phyloP scores from a whole-genome alignment of 2,888 invertebrate genomes.

The Seladonia tumulorum region DNA sequence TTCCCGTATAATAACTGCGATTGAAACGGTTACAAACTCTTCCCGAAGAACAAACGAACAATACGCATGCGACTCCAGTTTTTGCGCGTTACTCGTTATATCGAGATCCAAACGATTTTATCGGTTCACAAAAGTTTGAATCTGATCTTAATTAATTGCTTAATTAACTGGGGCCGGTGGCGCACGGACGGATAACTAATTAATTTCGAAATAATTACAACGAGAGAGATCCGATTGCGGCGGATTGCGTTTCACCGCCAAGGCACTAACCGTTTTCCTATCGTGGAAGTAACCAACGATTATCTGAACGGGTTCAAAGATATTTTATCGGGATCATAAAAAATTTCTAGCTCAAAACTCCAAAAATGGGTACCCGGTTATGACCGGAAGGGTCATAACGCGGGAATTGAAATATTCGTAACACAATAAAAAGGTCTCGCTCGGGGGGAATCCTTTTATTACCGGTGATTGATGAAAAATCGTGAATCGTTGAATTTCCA shows the following conservation, averaged over 20 bases:
- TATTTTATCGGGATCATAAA: not conserved
- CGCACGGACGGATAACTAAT: not conserved
- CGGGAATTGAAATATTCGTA: constrained; percentile 20
- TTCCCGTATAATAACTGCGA: not conserved
- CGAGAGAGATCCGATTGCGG: not conserved
- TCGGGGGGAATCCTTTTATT: constrained; percentile 23
- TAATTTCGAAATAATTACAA: not conserved
- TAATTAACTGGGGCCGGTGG: not conserved
- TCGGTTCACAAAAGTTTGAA: not conserved
- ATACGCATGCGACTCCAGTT: not conserved
- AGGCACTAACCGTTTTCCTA: not conserved
- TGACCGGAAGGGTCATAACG: not conserved
- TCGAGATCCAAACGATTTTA: not conserved
- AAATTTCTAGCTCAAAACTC: not conserved
- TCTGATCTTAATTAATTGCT: constrained; percentile 8
- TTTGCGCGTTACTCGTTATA: not conserved
- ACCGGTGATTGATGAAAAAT: constrained; percentile 59
- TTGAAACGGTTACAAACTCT: not conserved
- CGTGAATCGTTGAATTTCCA: constrained; percentile 49
- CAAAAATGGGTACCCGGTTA: not conserved
- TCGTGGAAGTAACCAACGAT: not conserved
- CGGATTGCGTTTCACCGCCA: not conserved
- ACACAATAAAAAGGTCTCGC: constrained; percentile 1
- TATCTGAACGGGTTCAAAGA: not conserved
- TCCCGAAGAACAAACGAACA: not conserved